Evolutionary conservation across 2,113 vertebrate species (phyloP).

Genomic region (Carassius gibelio): DNA sequence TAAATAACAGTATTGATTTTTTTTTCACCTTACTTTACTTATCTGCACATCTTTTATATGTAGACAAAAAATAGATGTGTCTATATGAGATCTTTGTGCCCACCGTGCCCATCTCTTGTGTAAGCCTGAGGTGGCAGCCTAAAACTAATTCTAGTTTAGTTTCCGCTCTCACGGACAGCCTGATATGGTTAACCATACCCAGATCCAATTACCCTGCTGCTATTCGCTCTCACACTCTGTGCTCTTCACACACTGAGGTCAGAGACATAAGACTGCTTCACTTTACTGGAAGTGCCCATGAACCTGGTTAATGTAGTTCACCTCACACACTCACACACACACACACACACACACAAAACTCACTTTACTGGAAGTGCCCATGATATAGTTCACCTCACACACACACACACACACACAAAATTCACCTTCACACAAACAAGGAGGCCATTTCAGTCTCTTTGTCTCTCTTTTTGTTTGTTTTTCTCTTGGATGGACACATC

Average conservation of each 20-base stretch:
- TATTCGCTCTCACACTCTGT: slow-evolving; percentile 1
- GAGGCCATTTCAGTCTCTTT: not conserved
- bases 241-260: not conserved
- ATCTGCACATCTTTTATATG: not conserved
- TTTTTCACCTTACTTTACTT: too few species aligned
- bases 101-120: not conserved
- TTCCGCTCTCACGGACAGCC: slow-evolving; percentile 15
- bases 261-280: slow-evolving; percentile 5
- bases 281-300: not conserved
- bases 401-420: slow-evolving; percentile 14
- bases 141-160: slow-evolving; percentile 23
- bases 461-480: slow-evolving; percentile 10
- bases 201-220: slow-evolving; percentile 48
- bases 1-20: not conserved
- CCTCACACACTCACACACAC: not conserved
- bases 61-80: not conserved
- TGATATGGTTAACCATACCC: slow-evolving; percentile 19
- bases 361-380: not conserved
- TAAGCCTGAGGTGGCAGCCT: slow-evolving; percentile 34
- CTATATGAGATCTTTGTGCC: not conserved
- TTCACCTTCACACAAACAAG: slow-evolving; percentile 1
- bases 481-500: slow-evolving; percentile 19
- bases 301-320: slow-evolving; percentile 7
- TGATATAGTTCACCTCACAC: not conserved
- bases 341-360: not conserved